Evolutionary conservation across 2,888 invertebrate genomes (phyloP).

Genomic region (Hipparchia semele): DNA sequence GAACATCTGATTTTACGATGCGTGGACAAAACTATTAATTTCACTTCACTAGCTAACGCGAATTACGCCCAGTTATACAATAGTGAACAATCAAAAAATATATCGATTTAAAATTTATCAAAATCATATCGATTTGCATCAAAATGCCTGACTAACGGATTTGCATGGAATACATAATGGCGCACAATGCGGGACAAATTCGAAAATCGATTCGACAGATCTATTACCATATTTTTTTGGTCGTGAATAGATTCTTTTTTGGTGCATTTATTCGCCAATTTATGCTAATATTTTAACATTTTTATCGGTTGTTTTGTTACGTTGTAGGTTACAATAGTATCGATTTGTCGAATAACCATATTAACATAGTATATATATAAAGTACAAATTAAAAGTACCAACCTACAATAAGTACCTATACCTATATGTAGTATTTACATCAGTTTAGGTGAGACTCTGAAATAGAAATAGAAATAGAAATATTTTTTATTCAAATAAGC

Average conservation of each 20-base stretch:
- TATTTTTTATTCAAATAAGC: too few species aligned
- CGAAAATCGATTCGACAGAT: constrained; percentile 67
- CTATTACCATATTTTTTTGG: constrained; percentile 60
- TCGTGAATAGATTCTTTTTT: constrained; percentile 20
- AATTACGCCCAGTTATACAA: constrained; percentile 58
- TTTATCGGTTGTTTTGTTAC: constrained; percentile 3
- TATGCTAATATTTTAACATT: constrained; percentile 28
- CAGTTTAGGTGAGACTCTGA: too few species aligned
- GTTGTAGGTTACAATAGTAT: neutral
- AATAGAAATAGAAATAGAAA: too few species aligned
- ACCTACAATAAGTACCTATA: too few species aligned
- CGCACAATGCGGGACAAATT: constrained; percentile 72
- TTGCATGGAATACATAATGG: constrained; percentile 62
- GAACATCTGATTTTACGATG: constrained; percentile 13
- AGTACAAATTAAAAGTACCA: too few species aligned
- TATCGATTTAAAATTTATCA: constrained; percentile 40
- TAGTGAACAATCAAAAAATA: constrained; percentile 46
- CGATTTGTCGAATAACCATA: neutral
- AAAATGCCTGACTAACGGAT: constrained; percentile 71
- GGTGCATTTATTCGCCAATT: constrained; percentile 22
- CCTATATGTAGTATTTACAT: too few species aligned
- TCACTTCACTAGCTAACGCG: constrained; percentile 46
- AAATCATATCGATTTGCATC: constrained; percentile 59
- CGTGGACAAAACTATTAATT: constrained; percentile 44
- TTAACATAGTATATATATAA: neutral